Evolutionary conservation across 2,113 vertebrate genomes (phyloP), one percentile per base, ranked within the genome.

Genomic region (Mesocricetus auratus): DNA sequence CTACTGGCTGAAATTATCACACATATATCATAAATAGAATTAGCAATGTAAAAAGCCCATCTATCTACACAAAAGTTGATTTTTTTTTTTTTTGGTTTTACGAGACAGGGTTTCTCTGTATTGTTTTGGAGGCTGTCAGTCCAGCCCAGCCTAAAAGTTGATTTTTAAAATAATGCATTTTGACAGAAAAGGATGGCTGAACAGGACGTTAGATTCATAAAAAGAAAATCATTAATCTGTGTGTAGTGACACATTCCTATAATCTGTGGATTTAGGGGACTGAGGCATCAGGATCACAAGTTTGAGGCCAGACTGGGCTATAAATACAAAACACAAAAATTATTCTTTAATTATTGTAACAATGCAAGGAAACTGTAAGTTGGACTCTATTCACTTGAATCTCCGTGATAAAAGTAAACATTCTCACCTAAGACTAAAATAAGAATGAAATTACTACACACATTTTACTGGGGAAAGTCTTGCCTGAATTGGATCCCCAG

Each of bases 101-200:
- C n/a, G n/a, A n/a, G n/a, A n/a, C n/a, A n/a, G n/a, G n/a, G n/a
- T n/a, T n/a, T n/a, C n/a, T n/a, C n/a, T n/a, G n/a, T n/a, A n/a
- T n/a, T n/a, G n/a, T n/a, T n/a, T n/a, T n/a, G n/a, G n/a, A n/a
- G n/a, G n/a, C n/a, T n/a, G n/a, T n/a, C n/a, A n/a, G n/a, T n/a
- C n/a, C n/a, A n/a, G n/a, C n/a, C n/a, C n/a, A n/a, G n/a, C n/a
- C n/a, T n/a, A 91, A 92, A 3, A 90, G 56, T 33, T 90, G n/a
- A 94, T 16, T 86, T 97, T 87, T 96, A 68, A 68, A 86, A 93
- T 36, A 74, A 74, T 53, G 78, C 8, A 4, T 94, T 96, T 53
- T 96, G 77, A 95, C 22, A n/a, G 79, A 10, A 83, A 96, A 82
- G 68, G 53, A 91, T 56, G 15, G 21, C 17, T 95, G 10, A 94